Base-by-base conservation (phyloP, 2,888 invertebrate genomes). In the Pristionchus mayeri region DNA sequence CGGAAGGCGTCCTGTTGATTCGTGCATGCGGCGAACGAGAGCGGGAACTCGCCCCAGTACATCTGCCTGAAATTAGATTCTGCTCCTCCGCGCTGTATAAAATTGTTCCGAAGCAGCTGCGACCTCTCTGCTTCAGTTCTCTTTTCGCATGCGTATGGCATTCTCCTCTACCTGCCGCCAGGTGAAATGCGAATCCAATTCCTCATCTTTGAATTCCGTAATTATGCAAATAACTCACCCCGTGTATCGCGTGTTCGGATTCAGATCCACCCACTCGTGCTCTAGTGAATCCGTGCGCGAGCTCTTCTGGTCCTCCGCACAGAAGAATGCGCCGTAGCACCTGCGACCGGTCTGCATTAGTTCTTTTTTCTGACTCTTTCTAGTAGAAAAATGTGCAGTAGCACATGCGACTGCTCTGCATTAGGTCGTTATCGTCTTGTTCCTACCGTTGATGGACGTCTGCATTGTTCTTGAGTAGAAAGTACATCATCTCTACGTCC, bases 41-140 rank as follows among this genome's bases (percentile, higher is more conserved):
- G 93, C 0, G 98, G 98, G 94, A 97, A 98, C 94, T 99, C 98
- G 30, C 98, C 98, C 97, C 98, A 98, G 93, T 99, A 99, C 1
- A 98, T 97, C 93, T 97, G 97, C 9, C 98, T 97, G 93, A 27
- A 91, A 89, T n/a, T n/a, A n/a, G n/a, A n/a, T n/a, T n/a, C n/a
- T n/a, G n/a, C n/a, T n/a, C n/a, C n/a, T n/a, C n/a, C n/a, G n/a
- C n/a, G n/a, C n/a, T n/a, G n/a, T n/a, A n/a, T n/a, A n/a, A n/a
- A n/a, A n/a, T n/a, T n/a, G n/a, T n/a, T n/a, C n/a, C n/a, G n/a
- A n/a, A n/a, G n/a, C n/a, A n/a, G n/a, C n/a, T n/a, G n/a, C n/a
- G n/a, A n/a, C n/a, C n/a, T n/a, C n/a, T n/a, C n/a, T n/a, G n/a
- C n/a, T n/a, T n/a, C n/a, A n/a, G n/a, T n/a, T n/a, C n/a, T n/a